phyloP scores from a whole-genome alignment of 2,113 vertebrate species.

The Chaenocephalus aceratus region DNA sequence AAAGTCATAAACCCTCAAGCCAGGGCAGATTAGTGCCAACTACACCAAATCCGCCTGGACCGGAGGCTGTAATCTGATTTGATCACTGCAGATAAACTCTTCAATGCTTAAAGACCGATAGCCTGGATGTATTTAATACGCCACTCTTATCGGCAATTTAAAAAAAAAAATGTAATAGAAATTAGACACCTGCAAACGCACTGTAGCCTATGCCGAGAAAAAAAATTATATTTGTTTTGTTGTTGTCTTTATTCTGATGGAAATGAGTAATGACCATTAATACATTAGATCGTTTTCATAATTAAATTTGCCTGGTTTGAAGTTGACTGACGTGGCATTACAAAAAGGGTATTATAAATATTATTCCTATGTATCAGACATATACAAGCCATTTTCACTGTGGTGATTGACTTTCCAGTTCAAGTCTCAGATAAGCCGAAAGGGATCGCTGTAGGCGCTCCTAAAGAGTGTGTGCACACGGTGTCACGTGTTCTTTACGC shows the following conservation, averaged over 20 bases:
- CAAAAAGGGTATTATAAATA: not conserved
- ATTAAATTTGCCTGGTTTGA: not conserved
- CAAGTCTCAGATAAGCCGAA: conserved; percentile 84
- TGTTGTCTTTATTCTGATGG: not conserved
- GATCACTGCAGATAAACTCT: conserved; percentile 87
- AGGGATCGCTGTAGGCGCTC: conserved; percentile 89
- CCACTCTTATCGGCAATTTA: conserved; percentile 31
- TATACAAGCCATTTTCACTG: conserved; percentile 40
- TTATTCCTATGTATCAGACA: conserved; percentile 30
- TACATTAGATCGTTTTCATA: not conserved
- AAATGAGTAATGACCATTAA: not conserved
- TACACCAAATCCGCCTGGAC: conserved; percentile 84
- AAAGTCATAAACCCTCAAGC: conserved; percentile 82
- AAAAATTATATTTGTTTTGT: not conserved
- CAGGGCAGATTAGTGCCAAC: conserved; percentile 88
- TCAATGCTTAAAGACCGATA: conserved; percentile 72
- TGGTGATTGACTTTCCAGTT: conserved; percentile 70
- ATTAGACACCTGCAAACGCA: no score
- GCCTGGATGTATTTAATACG: conserved; percentile 65
- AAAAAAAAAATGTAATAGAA: not conserved
- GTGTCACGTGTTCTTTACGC: conserved; percentile 79
- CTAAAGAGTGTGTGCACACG: conserved; percentile 75
- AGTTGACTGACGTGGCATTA: not conserved
- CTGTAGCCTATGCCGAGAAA: no score
- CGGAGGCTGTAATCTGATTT: conserved; percentile 87